Conservation (phyloP, 2,888 invertebrate species). For the Amphipoea lucens region DNA sequence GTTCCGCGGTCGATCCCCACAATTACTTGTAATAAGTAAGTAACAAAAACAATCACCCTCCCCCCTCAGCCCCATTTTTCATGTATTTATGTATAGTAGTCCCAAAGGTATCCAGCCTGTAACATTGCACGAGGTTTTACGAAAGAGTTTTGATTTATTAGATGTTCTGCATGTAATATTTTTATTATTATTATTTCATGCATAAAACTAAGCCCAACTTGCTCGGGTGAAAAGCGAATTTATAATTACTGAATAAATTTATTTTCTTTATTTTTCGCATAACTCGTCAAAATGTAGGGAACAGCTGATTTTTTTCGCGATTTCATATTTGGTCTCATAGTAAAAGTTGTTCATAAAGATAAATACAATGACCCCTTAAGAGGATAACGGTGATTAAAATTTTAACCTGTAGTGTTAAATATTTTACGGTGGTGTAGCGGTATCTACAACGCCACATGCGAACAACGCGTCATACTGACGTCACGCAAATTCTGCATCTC, state of each 20-base stretch:
- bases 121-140: conserved; percentile 11
- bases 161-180: background rate
- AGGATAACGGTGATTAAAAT: too few relatives aligned
- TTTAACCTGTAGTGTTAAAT: too few relatives aligned
- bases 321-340: too few relatives aligned
- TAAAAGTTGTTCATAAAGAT: too few relatives aligned
- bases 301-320: too few relatives aligned
- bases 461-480: too few relatives aligned
- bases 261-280: too few relatives aligned
- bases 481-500: too few relatives aligned
- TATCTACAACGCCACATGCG: too few relatives aligned
- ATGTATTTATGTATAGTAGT: conserved; percentile 6
- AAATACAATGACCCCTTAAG: too few relatives aligned
- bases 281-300: too few relatives aligned
- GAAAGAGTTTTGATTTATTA: conserved; percentile 28
- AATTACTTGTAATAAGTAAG: conserved; percentile 38
- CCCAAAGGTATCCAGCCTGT: background rate
- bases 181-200: background rate
- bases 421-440: too few relatives aligned
- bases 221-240: background rate
- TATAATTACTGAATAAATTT: background rate
- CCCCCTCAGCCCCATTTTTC: background rate
- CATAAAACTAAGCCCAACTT: background rate
- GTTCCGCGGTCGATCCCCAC: background rate
- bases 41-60: conserved; percentile 32